Evolutionary conservation across 2,888 invertebrate species (phyloP), one percentile per base, ranked within the genome.

Genomic region (Andrena trimmerana): DNA sequence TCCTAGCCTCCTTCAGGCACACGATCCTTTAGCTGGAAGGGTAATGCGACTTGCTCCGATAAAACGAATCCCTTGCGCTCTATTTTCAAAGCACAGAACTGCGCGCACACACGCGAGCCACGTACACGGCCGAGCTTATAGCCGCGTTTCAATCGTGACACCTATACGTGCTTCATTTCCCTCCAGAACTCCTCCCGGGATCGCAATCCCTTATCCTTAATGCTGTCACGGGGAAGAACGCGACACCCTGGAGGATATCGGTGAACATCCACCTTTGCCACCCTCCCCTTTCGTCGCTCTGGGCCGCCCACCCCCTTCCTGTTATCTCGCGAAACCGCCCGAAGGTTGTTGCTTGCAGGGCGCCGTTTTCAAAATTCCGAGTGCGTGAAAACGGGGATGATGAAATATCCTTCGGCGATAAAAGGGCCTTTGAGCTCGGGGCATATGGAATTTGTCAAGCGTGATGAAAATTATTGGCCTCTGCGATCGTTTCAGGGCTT

Each of bases 121-220:
- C 63, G 48, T 8, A 10, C 63, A 33, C 42, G 16, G 57, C 29
- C 60, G 16, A 13, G 33, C 27, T 57, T 81, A 59, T 67, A 81
- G 76, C 72, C n/a, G 50, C 83, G 77, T 83, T 83, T 81, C 81
- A 77, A 83, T 77, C 83, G 77, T 54, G 72, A 83, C 73, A 83
- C 70, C 66, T 72, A 77, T 72, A 81, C 73, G 77, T 62, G 84
- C 72, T 82, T 82, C 84, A 82, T 84, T 84, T 82, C 78, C 84
- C 78, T 66, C 7, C 31, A 75, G 77, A 78, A 78, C 68, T 63
- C 59, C 65, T 31, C 68, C 20, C 65, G 60, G 67, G 71, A 57
- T 36, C 36, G 74, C 71, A 66, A 78, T 84, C 75, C 78, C 74
- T 84, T 84, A 78, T 82, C 78, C 75, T 82, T 78, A 82, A 78